Conservation (phyloP, 2,888 invertebrate genomes). For the Hyposoter didymator region DNA sequence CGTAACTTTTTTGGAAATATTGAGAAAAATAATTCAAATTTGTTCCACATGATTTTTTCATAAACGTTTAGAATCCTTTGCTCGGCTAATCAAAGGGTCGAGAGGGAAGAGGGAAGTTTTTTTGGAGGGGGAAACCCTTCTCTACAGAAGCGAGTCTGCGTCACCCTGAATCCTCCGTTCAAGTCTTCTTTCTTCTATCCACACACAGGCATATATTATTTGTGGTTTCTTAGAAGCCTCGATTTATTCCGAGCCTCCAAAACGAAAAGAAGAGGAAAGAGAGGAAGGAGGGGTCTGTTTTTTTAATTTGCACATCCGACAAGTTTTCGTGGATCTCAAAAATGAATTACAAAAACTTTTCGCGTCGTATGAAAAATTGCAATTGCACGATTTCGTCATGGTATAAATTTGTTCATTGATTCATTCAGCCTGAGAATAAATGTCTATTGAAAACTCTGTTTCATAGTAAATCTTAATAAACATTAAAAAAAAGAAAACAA, state of each 20-base stretch:
- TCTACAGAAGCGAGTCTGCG: conserved; percentile 38
- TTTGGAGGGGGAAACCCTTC: conserved; percentile 2
- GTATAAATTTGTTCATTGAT: not conserved
- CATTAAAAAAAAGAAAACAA: not conserved
- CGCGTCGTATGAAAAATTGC: not conserved
- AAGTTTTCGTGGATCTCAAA: not conserved
- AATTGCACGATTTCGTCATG: not conserved
- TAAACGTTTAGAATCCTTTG: not conserved
- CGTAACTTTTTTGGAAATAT: not conserved
- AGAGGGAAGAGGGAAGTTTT: conserved; percentile 14
- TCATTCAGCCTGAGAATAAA: not conserved
- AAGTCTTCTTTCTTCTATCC: conserved; percentile 36
- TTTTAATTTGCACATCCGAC: conserved; percentile 15
- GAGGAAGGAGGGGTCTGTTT: not conserved
- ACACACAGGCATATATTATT: conserved; percentile 59
- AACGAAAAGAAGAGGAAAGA: conserved; percentile 20
- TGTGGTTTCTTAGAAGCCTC: conserved; percentile 62
- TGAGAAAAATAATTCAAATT: not conserved
- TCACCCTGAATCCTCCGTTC: conserved; percentile 41
- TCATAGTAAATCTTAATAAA: not conserved
- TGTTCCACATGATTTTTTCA: not conserved
- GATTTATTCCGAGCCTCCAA: conserved; percentile 62
- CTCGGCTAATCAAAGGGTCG: conserved; percentile 5
- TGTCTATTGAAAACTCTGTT: not conserved
- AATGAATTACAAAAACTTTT: conserved; percentile 2